Percentiles rank a stretch among this genome's conserved stretches.
Conservation (phyloP, 2,888 invertebrate genomes). For the Macrophya annulata region DNA sequence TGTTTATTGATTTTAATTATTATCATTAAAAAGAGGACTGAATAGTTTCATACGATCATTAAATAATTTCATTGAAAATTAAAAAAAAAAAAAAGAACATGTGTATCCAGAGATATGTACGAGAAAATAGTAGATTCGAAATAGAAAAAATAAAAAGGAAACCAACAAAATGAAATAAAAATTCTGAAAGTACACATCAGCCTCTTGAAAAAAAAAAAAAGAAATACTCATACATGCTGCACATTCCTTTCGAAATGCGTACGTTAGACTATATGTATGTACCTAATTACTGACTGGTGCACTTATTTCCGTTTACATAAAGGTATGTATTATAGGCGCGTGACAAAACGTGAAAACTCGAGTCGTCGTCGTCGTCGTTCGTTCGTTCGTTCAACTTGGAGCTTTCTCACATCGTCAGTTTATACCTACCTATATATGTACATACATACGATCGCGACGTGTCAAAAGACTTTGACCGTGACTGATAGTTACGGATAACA, state of each 20-base stretch:
- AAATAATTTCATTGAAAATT: not conserved
- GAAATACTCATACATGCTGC: not conserved
- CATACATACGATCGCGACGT: not conserved
- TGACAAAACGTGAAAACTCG: conserved; percentile 8
- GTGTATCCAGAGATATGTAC: too few relatives aligned
- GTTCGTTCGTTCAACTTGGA: not conserved
- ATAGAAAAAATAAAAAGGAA: too few relatives aligned
- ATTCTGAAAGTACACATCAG: not conserved
- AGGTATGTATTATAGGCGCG: not conserved
- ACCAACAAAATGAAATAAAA: too few relatives aligned
- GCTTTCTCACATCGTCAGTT: not conserved
- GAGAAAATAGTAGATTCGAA: too few relatives aligned
- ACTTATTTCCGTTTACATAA: not conserved
- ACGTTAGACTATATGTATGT: too few relatives aligned
- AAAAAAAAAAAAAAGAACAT: not conserved
- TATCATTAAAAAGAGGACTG: too few relatives aligned
- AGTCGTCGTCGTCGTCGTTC: not conserved
- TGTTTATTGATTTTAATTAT: too few relatives aligned
- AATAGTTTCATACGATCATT: not conserved
- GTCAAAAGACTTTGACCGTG: conserved; percentile 16
- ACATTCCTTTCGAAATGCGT: conserved; percentile 6
- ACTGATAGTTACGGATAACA: not conserved
- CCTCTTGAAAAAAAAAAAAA: not conserved
- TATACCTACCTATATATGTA: not conserved
- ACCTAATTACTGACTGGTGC: not conserved